A percentile compares a stretch with the other conserved stretches of the same genome.
phyloP scores from a whole-genome alignment of 2,113 vertebrate species.

The Apus apus region DNA sequence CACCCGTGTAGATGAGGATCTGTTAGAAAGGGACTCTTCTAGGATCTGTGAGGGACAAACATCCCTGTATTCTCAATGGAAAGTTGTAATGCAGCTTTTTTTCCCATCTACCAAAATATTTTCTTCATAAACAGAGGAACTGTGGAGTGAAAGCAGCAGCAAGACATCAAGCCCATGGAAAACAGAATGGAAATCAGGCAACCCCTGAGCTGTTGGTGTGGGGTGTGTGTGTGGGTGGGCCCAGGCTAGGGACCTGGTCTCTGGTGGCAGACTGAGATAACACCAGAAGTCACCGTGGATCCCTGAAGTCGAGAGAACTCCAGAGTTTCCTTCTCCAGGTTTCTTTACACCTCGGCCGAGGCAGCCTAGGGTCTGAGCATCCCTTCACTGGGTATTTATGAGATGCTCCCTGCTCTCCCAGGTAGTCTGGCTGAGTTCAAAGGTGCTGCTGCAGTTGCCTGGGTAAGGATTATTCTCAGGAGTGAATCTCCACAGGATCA shows the following conservation, averaged over 20 bases:
- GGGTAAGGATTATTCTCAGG: not conserved
- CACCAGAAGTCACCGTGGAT: not conserved
- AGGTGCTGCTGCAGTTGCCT: not conserved
- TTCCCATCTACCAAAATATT: not conserved
- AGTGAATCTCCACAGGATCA: not conserved
- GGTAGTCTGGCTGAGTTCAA: slow-evolving; percentile 53
- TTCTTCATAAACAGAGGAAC: not conserved
- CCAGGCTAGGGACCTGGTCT: not conserved
- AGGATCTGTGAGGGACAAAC: not conserved
- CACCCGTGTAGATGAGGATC: not conserved
- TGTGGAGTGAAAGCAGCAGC: not conserved
- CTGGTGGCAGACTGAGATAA: not conserved
- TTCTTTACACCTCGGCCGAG: not conserved
- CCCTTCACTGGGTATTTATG: not conserved
- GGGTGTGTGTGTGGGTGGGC: not conserved
- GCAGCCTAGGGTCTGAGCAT: not conserved
- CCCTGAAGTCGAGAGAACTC: not conserved
- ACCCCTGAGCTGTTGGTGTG: not conserved
- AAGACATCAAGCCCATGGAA: not conserved
- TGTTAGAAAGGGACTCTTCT: not conserved
- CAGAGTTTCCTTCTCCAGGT: not conserved
- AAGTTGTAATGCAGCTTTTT: not conserved
- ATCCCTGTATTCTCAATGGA: not conserved
- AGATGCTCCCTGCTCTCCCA: not conserved
- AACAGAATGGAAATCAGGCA: not conserved